Evolutionary conservation across 2,113 vertebrate species (phyloP), one percentile per base, ranked within the genome.

Genomic region (Neolamprologus hecqui): DNA sequence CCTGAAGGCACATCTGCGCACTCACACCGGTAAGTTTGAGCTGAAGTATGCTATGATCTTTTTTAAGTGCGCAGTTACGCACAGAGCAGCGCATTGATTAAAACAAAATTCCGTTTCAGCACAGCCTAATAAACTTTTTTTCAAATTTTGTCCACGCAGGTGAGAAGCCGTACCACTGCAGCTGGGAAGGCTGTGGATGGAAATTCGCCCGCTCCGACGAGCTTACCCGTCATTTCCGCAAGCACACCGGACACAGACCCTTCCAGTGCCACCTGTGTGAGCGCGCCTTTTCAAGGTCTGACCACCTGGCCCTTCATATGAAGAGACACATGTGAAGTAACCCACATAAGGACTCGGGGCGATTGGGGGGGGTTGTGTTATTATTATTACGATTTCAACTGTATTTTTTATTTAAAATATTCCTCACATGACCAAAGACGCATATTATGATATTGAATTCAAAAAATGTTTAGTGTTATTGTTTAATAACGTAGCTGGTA

Each of bases 201-300:
- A 99, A 99, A 90, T 99, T 99, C 15, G 99, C 99, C 2, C 98
- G 99, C 35, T 99, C 98, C 0, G 99, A 99, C 3, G 99, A 99
- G 55, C 96, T 99, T 53, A 99, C 99, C 5, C 98, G 99, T 6
- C 99, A 99, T 89, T 99, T 98, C 91, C 98, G 99, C 84, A 99
- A 99, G 90, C 99, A 99, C 96, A 99, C 99, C 1, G 99, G 99
- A 1, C 98, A 99, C 96, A 96, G 99, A 84, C 99, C 99, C 7
- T 99, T 99, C 96, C 98, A 99, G 97, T 99, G 98, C 94, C 99
- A 99, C 94, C 96, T 99, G 53, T 99, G 99, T 13, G 99, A 99
- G 94, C 96, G 99, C 0, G 98, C 99, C 2, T 99, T 99, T 96
- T 99, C 99, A 86, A 91, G 99, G 81, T 99, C 98, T 0, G 99